Evolutionary conservation across 2,113 vertebrate genomes (phyloP).

Genomic region (Gallinago jamesoni): DNA sequence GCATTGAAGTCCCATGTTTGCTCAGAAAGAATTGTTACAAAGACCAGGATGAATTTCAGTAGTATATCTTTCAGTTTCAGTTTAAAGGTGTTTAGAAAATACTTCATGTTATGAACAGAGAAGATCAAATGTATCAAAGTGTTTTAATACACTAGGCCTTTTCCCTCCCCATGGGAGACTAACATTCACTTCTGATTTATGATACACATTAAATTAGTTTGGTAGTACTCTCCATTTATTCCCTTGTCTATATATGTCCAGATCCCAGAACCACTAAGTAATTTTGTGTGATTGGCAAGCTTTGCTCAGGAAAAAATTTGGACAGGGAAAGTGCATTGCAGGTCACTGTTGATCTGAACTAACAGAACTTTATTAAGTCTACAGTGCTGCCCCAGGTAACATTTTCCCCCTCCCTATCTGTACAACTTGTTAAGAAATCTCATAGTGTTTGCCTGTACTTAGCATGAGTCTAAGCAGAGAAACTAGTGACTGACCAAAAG

Average conservation of each 20-base stretch:
- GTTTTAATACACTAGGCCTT: neutral
- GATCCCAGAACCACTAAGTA: conserved; percentile 58
- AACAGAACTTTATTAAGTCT: neutral
- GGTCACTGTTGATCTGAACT: neutral
- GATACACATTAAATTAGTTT: conserved; percentile 42
- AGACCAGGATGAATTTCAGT: neutral
- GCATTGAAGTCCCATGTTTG: neutral
- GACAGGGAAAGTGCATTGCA: neutral
- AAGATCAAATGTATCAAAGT: neutral
- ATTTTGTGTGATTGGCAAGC: conserved; percentile 41
- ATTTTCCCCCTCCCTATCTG: too few relatives aligned
- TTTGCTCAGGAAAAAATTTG: neutral
- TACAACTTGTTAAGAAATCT: neutral
- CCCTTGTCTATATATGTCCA: neutral
- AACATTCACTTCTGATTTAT: conserved; percentile 34
- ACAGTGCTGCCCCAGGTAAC: too few relatives aligned
- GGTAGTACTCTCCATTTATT: conserved; percentile 17
- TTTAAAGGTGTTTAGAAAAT: conserved; percentile 3
- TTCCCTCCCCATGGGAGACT: neutral
- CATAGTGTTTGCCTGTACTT: neutral
- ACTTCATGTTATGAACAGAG: neutral
- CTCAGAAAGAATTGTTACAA: neutral
- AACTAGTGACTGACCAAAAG: neutral
- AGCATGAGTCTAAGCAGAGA: neutral
- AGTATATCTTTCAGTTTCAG: neutral